Base-by-base conservation (phyloP, 2,113 vertebrate genomes). In the Origma solitaria region DNA sequence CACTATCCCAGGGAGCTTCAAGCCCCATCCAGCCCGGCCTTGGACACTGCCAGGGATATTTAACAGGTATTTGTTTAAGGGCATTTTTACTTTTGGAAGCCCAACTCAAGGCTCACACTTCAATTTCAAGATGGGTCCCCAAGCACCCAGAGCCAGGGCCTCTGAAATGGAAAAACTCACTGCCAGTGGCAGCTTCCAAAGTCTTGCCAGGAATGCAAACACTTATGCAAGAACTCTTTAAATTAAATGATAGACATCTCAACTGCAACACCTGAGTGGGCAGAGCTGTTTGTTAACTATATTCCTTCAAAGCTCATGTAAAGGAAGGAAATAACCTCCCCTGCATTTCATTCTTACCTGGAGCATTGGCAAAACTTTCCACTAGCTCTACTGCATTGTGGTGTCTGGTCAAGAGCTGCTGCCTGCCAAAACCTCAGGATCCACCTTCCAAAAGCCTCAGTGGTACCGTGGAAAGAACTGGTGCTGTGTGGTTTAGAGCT, bases 11-110 rank as follows among this genome's bases (percentile, higher is more conserved):
- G 25, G 15, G 0, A 70, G 49, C 27, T 69, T 27, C 62, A 62
- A 56, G 27, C 22, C 31, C 10, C 0, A 0, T 77, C 31, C 56
- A 62, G 0, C 25, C 40, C 49, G 47, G 22, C 53, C 30, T 58
- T 17, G 78, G 21, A 31, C 38, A 54, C 40, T 49, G 19, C 30
- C 54, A 90, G 16, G 25, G 25, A 42, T 31, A 15, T n/a, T 31
- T 44, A 16, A 65, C 21, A 60, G 33, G 23, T 50, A 50, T 37
- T 65, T 47, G 49, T 69, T 86, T 25, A 65, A 37, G 23, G 2
- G 6, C 21, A 35, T 50, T 56, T 60, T 68, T 37, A 58, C 18
- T 72, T 72, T 50, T 27, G 11, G 20, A 78, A 86, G 27, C 10
- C 10, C 18, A 80, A 0, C 22, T 42, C 47, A 75, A 77, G 38